Evolutionary conservation across 2,797 vertebrate genomes (phyloP).

Genomic region (Anniella stebbinsi): DNA sequence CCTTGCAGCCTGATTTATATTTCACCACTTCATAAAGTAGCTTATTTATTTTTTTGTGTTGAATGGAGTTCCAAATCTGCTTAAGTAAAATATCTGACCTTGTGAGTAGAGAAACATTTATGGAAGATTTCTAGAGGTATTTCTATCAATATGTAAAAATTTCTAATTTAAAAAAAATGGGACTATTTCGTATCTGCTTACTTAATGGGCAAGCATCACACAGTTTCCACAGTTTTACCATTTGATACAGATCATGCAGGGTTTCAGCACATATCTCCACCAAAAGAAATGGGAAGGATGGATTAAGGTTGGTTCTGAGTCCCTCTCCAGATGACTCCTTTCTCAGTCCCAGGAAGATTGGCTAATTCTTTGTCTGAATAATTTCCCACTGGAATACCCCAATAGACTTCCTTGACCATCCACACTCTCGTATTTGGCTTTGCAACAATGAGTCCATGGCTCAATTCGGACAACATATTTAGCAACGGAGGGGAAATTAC

Average conservation of each 20-base stretch:
- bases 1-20: neutral
- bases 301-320: neutral
- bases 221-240: neutral
- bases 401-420: neutral
- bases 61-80: neutral
- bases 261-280: neutral
- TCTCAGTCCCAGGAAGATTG: neutral
- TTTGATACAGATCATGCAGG: neutral
- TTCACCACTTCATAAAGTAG: neutral
- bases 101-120: neutral
- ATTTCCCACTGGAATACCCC: neutral
- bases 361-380: neutral
- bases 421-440: neutral
- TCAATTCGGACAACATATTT: no score
- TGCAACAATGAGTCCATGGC: neutral
- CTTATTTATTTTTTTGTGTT: neutral
- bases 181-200: neutral
- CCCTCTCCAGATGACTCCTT: neutral
- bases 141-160: neutral
- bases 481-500: no score
- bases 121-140: neutral
- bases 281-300: neutral
- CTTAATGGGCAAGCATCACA: neutral
- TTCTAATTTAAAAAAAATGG: neutral
- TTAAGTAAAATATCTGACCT: neutral